Base-by-base conservation (phyloP, 2,797 vertebrate genomes). In the Cacajao melanocephalus region DNA sequence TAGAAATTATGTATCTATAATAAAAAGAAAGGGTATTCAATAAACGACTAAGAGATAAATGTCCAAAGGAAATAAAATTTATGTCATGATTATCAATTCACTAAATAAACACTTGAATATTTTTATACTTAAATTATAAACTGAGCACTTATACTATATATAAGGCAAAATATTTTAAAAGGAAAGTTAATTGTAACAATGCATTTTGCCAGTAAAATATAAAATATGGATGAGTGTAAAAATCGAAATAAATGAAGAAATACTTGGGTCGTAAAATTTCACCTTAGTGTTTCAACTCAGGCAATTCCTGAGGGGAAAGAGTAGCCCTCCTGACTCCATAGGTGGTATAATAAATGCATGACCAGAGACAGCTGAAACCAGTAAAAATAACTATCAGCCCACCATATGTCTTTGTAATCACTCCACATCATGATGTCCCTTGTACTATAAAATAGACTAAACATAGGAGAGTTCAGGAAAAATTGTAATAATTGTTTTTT, bases 101-200 rank as follows among this genome's bases (percentile, higher is more conserved):
- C 4, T 57, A 90, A 78, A 70, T 93, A 93, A 96, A 48, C 11
- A 26, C 15, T 79, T 78, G 19, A 95, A 52, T 94, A 83, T 93
- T 93, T 96, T 91, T 55, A 72, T 88, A 80, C 2, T 86, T 89
- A 94, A 88, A 64, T 92, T 82, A 86, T 76, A 78, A 91, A 82
- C 57, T 52, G 33, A 93, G 6, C 7, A 41, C 8, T 52, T 58
- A 36, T 24, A n/a, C 36, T 50, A 1, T 55, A 46, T 48, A 44
- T 39, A 86, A 70, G 70, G 22, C 24, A 57, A 33, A 91, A 80
- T 86, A 72, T 61, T 72, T 92, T 92, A 55, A 87, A 93, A 88
- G 20, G 30, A 92, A 93, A 95, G 82, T 33, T 90, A 90, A 93
- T 58, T 91, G 28, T 64, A 67, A 72, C 28, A 90, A 44, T 73